Conservation (phyloP, 2,797 vertebrate species). For the Varecia variegata region DNA sequence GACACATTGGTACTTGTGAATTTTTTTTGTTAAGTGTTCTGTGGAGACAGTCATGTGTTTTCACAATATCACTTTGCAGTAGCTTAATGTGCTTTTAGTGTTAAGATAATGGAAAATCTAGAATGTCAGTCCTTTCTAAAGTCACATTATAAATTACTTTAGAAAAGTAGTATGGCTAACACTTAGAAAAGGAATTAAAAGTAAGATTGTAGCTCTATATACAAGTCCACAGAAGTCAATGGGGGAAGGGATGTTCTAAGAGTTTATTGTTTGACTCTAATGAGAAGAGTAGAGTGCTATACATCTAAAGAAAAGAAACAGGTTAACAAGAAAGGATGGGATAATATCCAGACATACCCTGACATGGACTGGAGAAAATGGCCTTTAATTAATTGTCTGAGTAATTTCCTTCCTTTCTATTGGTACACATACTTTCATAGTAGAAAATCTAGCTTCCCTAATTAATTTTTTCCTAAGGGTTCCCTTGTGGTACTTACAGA, state of each 20-base stretch:
- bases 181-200: not conserved
- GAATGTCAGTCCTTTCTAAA: conserved; percentile 24
- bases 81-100: not conserved
- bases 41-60: not conserved
- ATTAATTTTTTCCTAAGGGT: not conserved
- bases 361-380: not conserved
- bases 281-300: not conserved
- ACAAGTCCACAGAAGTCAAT: not conserved
- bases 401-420: not conserved
- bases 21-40: not conserved
- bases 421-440: not conserved
- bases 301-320: not conserved
- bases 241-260: not conserved
- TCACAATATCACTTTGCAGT: not conserved
- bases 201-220: not conserved
- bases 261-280: not conserved
- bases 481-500: not conserved
- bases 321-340: not conserved
- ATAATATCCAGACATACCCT: not conserved
- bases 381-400: not conserved
- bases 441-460: not conserved
- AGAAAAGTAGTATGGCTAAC: not conserved
- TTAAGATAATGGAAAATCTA: not conserved
- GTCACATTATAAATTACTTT: not conserved
- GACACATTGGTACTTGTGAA: not conserved